phyloP scores from a whole-genome alignment of 2,113 vertebrate species.

The Cochlearius cochlearius region DNA sequence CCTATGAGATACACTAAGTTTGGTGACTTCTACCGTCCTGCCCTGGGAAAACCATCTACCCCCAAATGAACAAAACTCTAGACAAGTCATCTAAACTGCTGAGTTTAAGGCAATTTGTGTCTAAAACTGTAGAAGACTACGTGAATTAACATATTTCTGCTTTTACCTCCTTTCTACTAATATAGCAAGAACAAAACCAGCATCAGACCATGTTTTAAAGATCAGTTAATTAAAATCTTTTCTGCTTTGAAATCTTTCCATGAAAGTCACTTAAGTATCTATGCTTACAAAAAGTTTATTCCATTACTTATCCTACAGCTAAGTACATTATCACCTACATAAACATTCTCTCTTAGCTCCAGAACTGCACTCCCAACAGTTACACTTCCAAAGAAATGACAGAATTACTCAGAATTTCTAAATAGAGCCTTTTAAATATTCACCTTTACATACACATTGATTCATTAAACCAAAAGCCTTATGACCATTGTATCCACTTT shows the following conservation, averaged over 20 bases:
- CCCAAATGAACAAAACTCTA: neutral
- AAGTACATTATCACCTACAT: neutral
- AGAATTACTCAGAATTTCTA: neutral
- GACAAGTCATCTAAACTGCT: neutral
- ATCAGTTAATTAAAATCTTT: neutral
- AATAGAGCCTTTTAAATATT: constrained; percentile 15
- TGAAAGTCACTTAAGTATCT: neutral
- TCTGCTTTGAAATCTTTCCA: neutral
- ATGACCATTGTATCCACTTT: constrained; percentile 34
- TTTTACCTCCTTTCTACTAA: neutral
- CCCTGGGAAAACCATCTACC: neutral
- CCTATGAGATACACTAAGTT: neutral
- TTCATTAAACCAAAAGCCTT: constrained; percentile 42
- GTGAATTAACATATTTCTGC: neutral
- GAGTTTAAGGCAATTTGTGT: neutral
- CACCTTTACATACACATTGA: neutral
- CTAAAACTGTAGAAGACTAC: neutral
- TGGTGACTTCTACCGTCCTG: neutral
- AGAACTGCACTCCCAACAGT: neutral
- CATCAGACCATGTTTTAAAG: neutral
- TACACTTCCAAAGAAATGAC: neutral
- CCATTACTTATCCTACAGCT: neutral
- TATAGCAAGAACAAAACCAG: neutral
- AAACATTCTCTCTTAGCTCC: neutral
- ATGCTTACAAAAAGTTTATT: neutral